Percentiles rank a stretch among this genome's conserved stretches.
These are phyloP conservation scores for Masnerella sp. DNA, from an alignment of 2,888 invertebrate genomes.

Conservation along the genomic window DNA sequence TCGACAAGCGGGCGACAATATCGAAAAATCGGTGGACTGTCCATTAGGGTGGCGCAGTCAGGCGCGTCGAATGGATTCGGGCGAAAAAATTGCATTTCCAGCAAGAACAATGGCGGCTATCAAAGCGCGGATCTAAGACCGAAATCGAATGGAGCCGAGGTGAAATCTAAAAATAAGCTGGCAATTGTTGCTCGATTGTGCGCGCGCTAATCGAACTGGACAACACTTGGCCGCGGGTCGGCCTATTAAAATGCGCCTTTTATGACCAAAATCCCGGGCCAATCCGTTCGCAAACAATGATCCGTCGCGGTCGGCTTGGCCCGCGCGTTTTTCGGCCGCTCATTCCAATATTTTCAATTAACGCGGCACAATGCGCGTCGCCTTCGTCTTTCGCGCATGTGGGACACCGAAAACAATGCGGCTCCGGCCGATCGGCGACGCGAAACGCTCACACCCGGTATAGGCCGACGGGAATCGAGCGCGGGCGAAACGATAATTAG, in stretches of 20 bases:
- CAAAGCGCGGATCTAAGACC: slow-evolving; percentile 36
- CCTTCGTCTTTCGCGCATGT: slow-evolving; percentile 34
- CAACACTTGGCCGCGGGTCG: slow-evolving; percentile 22
- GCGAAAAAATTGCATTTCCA: slow-evolving; percentile 37
- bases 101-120: slow-evolving; percentile 25
- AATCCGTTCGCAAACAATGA: slow-evolving; percentile 51
- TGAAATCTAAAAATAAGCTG: slow-evolving; percentile 32
- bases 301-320: slow-evolving; percentile 54
- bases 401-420: slow-evolving; percentile 43
- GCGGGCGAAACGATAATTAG: slow-evolving; percentile 73
- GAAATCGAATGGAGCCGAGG: slow-evolving; percentile 32
- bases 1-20: no score
- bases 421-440: slow-evolving; percentile 20
- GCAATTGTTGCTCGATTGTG: slow-evolving; percentile 35
- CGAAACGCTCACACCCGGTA: slow-evolving; percentile 39
- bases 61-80: slow-evolving; percentile 28
- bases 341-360: slow-evolving; percentile 78
- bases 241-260: slow-evolving; percentile 35
- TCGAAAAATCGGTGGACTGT: no score
- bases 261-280: slow-evolving; percentile 34
- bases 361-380: slow-evolving; percentile 74
- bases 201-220: slow-evolving; percentile 26
- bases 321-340: slow-evolving; percentile 47
- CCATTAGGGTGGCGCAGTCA: no score
- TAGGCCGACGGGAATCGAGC: slow-evolving; percentile 44